Evolutionary conservation across 92 coral and sea anemone species (phyloP).

Genomic region (Isaurus tuberculatus): DNA sequence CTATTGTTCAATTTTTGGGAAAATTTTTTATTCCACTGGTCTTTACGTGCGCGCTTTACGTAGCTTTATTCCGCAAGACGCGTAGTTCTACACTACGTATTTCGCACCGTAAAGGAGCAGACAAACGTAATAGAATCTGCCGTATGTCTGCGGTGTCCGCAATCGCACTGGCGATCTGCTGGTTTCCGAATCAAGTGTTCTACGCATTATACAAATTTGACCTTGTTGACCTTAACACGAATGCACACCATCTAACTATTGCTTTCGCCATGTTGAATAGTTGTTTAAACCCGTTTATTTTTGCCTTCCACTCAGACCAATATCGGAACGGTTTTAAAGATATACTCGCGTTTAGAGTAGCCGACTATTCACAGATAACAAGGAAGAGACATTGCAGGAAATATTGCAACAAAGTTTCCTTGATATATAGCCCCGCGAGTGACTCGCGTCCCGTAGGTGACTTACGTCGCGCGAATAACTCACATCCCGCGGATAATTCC

Average conservation of each 20-base stretch:
- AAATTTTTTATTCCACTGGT: constrained; percentile 61
- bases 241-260: constrained; percentile 55
- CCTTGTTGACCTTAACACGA: constrained; percentile 59
- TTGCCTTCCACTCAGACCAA: constrained; percentile 69
- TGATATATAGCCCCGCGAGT: background rate
- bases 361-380: background rate
- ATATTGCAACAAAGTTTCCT: background rate
- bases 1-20: constrained; percentile 51
- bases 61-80: constrained; percentile 48
- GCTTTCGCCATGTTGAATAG: constrained; percentile 62
- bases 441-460: background rate
- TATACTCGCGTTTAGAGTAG: constrained; percentile 16
- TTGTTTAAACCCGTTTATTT: constrained; percentile 69
- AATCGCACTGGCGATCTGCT: constrained; percentile 51
- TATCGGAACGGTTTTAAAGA: constrained; percentile 62
- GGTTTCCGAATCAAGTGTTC: constrained; percentile 69
- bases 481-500: background rate
- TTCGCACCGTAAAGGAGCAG: constrained; percentile 49
- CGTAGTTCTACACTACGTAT: constrained; percentile 39
- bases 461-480: background rate
- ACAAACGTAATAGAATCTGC: constrained; percentile 52
- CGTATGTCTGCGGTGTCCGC: constrained; percentile 69
- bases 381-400: background rate
- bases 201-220: constrained; percentile 62
- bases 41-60: constrained; percentile 56